Evolutionary conservation across 2,888 invertebrate genomes (phyloP).

Genomic region (Argyra leucocephala): DNA sequence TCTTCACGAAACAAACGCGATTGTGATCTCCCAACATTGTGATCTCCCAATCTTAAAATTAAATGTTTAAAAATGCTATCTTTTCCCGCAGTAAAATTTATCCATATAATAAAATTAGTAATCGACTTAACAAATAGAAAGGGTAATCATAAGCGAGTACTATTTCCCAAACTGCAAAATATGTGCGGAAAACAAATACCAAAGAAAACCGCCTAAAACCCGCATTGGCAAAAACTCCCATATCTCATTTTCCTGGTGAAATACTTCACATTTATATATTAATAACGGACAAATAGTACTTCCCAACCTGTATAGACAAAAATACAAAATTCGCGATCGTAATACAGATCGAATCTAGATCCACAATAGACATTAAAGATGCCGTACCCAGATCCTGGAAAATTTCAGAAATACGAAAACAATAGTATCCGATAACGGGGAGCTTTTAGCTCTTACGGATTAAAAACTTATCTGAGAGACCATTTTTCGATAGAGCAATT

Average conservation of each 20-base stretch:
- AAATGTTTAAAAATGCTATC: too few species aligned
- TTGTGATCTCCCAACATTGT: constrained; percentile 11
- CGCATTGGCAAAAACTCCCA: constrained; percentile 9
- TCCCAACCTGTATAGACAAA: constrained; percentile 15
- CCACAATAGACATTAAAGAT: constrained; percentile 4
- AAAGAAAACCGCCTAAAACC: neutral
- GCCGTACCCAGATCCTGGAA: neutral
- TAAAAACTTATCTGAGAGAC: neutral
- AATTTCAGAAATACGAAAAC: too few species aligned
- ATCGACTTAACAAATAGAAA: neutral
- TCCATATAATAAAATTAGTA: neutral
- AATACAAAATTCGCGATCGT: constrained; percentile 21
- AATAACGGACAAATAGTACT: constrained; percentile 12
- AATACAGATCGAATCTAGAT: constrained; percentile 15
- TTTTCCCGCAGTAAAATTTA: neutral
- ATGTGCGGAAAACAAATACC: constrained; percentile 12
- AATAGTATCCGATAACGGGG: constrained; percentile 11
- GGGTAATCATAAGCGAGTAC: neutral
- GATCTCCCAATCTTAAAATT: constrained; percentile 11
- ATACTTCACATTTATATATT: constrained; percentile 9
- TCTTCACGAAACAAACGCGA: constrained; percentile 13
- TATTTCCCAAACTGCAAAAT: constrained; percentile 15
- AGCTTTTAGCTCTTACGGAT: neutral
- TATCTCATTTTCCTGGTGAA: constrained; percentile 5
- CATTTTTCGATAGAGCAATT: constrained; percentile 2